Conservation (phyloP, 2,113 vertebrate species). For the Catharus minimus region DNA sequence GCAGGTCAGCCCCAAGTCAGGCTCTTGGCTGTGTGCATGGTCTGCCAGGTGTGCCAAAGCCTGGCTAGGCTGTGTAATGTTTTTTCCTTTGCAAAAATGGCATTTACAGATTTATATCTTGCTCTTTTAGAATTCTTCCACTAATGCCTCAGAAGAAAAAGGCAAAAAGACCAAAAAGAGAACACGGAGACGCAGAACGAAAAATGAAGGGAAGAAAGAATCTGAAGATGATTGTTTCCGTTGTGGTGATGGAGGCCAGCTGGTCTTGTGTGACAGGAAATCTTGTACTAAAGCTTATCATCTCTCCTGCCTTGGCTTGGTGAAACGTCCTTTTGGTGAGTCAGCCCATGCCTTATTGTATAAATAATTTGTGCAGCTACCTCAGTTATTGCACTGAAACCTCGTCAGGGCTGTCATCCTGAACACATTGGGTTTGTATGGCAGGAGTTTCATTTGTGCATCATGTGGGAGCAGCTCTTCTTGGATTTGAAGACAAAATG, state of each 20-base stretch:
- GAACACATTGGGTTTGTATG: background rate
- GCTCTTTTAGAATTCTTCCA: constrained; percentile 73
- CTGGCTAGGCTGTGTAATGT: background rate
- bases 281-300: constrained; percentile 96
- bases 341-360: background rate
- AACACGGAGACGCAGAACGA: constrained; percentile 69
- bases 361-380: background rate
- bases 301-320: constrained; percentile 90
- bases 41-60: background rate
- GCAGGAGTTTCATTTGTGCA: background rate
- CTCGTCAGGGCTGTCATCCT: background rate
- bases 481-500: background rate
- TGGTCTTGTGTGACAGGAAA: constrained; percentile 93
- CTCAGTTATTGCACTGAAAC: background rate
- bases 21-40: background rate
- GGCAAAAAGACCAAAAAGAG: constrained; percentile 88
- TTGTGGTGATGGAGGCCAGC: constrained; percentile 91
- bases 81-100: background rate
- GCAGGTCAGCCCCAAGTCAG: background rate
- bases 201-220: constrained; percentile 80
- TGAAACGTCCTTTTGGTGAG: constrained; percentile 96
- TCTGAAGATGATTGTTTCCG: constrained; percentile 98
- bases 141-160: constrained; percentile 87
- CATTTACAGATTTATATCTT: background rate
- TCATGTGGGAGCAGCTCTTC: background rate